These are phyloP conservation scores for Bombylius major DNA, from an alignment of 2,888 invertebrate species.

Conservation along the genomic window DNA sequence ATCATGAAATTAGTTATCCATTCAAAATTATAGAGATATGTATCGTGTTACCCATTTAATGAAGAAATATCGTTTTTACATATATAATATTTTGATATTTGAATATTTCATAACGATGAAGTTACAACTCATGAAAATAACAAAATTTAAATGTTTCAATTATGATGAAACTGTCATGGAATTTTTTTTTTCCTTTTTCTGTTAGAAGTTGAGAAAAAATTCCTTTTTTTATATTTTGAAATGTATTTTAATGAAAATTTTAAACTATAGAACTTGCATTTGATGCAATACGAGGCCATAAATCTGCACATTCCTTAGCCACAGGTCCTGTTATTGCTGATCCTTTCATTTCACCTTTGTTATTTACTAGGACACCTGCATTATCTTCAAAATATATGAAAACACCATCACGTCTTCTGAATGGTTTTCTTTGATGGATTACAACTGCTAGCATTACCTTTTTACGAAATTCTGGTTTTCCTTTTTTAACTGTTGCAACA, in stretches of 20 bases:
- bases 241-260: slow-evolving; percentile 16
- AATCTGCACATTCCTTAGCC: slow-evolving; percentile 98
- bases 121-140: too few species aligned
- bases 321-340: slow-evolving; percentile 99
- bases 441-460: slow-evolving; percentile 99
- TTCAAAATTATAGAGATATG: too few species aligned
- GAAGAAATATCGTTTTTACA: too few species aligned
- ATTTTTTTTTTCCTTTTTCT: too few species aligned
- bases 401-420: slow-evolving; percentile 96
- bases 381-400: slow-evolving; percentile 99
- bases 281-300: slow-evolving; percentile 99
- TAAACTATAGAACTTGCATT: slow-evolving; percentile 98
- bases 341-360: slow-evolving; percentile 99
- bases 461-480: slow-evolving; percentile 98
- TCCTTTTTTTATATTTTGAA: slow-evolving; percentile 1
- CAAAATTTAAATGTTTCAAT: too few species aligned
- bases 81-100: too few species aligned
- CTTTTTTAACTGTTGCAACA: slow-evolving; percentile 98
- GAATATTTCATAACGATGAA: too few species aligned
- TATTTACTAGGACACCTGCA: slow-evolving; percentile 99
- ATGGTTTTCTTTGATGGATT: slow-evolving; percentile 95
- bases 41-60: too few species aligned
- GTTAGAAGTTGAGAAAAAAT: neutral
- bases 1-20: too few species aligned
- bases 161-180: too few species aligned